Evolutionary conservation across 2,888 invertebrate species (phyloP).

Genomic region (Macrosiphum euphorbiae): DNA sequence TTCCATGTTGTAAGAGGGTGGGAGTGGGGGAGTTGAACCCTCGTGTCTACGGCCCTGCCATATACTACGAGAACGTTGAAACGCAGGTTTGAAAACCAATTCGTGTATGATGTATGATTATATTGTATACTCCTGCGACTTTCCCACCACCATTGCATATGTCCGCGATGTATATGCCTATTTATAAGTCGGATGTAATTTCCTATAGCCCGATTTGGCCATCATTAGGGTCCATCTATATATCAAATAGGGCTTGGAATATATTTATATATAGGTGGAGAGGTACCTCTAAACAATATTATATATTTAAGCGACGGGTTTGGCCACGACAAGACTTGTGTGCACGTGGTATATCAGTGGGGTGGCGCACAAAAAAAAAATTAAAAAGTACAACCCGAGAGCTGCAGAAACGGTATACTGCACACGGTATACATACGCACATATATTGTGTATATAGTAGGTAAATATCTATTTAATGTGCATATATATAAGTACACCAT

Average conservation of each 20-base stretch:
- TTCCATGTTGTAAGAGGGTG: too few species aligned
- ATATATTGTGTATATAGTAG: neutral
- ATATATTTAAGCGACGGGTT: neutral
- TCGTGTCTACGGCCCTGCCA: too few species aligned
- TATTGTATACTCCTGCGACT: neutral
- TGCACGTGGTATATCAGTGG: neutral
- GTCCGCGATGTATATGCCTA: too few species aligned
- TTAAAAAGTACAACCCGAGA: neutral
- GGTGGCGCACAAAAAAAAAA: neutral
- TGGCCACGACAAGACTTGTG: neutral
- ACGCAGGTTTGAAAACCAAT: neutral
- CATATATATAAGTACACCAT: too few species aligned
- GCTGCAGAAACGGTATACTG: neutral
- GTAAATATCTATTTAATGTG: neutral
- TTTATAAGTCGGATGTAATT: neutral
- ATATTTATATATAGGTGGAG: neutral
- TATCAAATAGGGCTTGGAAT: neutral
- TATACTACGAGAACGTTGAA: neutral
- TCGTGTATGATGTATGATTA: neutral
- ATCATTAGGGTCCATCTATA: neutral
- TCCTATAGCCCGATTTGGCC: neutral
- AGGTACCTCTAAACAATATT: neutral
- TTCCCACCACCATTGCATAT: neutral
- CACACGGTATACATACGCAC: neutral
- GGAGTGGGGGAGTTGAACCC: too few species aligned